Conservation (phyloP, 2,113 vertebrate genomes). For the Tragulus kanchil region DNA sequence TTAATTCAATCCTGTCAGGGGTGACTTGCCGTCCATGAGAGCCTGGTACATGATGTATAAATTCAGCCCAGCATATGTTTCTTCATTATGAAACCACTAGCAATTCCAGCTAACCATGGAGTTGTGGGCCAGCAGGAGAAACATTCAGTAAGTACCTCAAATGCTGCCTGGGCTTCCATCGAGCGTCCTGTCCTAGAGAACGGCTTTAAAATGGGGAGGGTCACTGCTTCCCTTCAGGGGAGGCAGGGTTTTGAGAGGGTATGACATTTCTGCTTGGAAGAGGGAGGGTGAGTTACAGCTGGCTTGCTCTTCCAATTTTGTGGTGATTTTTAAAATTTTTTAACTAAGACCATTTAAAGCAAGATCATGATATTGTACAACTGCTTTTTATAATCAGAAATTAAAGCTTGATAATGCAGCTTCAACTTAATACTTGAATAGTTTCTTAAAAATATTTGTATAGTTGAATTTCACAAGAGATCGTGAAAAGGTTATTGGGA, state of each 20-base stretch:
- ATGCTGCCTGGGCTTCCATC: constrained; percentile 85
- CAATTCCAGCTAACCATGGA: constrained; percentile 97
- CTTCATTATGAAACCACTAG: constrained; percentile 99
- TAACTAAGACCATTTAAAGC: constrained; percentile 64
- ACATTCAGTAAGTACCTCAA: constrained; percentile 95
- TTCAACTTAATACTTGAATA: neutral
- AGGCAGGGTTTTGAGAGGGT: constrained; percentile 66
- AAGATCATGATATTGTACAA: constrained; percentile 42
- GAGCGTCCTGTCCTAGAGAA: constrained; percentile 78
- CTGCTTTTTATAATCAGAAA: constrained; percentile 32
- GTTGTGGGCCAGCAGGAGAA: constrained; percentile 98
- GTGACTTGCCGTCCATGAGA: constrained; percentile 89
- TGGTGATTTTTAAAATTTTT: neutral
- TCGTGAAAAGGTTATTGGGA: constrained; percentile 43
- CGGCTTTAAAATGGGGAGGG: constrained; percentile 80
- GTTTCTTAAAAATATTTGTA: neutral
- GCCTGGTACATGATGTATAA: constrained; percentile 94
- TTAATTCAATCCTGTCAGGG: constrained; percentile 88
- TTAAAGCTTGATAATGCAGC: constrained; percentile 26
- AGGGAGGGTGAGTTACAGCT: constrained; percentile 70
- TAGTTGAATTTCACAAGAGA: constrained; percentile 69
- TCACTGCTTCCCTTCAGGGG: constrained; percentile 78
- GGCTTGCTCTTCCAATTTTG: constrained; percentile 64
- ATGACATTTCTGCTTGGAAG: constrained; percentile 30
- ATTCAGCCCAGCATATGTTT: constrained; percentile 91